These are phyloP conservation scores for Lycia hirtaria DNA, from an alignment of 2,888 invertebrate species.

Conservation along the genomic window DNA sequence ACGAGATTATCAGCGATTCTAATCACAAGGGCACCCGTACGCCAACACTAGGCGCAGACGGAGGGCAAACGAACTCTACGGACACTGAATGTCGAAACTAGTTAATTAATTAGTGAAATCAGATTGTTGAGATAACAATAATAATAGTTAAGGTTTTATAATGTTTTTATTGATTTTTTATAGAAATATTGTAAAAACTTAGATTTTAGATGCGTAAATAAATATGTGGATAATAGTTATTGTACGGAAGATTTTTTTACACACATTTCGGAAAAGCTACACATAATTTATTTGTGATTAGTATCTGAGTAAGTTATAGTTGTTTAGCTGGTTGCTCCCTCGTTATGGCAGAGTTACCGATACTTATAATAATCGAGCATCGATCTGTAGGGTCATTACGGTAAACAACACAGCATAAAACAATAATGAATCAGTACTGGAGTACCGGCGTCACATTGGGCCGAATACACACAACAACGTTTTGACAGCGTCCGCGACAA, in stretches of 20 bases:
- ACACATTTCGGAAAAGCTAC: constrained; percentile 4
- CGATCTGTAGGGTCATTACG: constrained; percentile 53
- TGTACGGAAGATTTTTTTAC: constrained; percentile 20
- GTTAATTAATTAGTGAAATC: constrained; percentile 48
- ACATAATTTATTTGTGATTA: too few species aligned
- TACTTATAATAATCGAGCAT: constrained; percentile 49
- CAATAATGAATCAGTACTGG: constrained; percentile 75
- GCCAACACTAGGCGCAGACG: constrained; percentile 53
- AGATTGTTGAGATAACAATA: constrained; percentile 19
- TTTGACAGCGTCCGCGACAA: constrained; percentile 80
- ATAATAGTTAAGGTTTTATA: too few species aligned
- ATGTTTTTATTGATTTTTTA: too few species aligned
- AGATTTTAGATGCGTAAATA: too few species aligned
- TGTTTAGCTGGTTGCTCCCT: constrained; percentile 2
- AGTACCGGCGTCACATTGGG: constrained; percentile 71
- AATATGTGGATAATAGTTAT: too few species aligned
- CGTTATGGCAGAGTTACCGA: constrained; percentile 1
- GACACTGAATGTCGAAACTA: constrained; percentile 47
- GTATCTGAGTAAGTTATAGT: neutral
- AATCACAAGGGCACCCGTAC: constrained; percentile 79
- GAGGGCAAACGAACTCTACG: constrained; percentile 56
- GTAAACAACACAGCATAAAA: constrained; percentile 65
- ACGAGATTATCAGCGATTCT: constrained; percentile 71
- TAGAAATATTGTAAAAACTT: too few species aligned
- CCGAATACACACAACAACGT: constrained; percentile 74